Conservation (phyloP, 2,797 vertebrate species). For the Spinus olivaceus region DNA sequence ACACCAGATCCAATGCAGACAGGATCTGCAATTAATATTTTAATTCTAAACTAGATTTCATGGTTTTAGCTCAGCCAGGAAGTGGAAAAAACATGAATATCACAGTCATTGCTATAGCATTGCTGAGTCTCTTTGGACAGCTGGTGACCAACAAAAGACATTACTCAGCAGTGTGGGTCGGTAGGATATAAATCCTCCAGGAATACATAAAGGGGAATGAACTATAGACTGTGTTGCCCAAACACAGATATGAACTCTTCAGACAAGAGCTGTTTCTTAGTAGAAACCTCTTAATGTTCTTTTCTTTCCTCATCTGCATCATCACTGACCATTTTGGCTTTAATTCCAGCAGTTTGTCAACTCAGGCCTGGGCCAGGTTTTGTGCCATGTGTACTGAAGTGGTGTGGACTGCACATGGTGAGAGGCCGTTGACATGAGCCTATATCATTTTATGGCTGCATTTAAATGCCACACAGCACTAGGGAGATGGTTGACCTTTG, state of each 20-base stretch:
- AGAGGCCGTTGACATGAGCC: background rate
- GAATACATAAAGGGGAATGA: background rate
- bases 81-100: background rate
- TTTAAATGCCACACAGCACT: background rate
- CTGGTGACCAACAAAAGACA: background rate
- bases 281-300: background rate
- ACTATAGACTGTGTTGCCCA: accelerated
- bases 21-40: background rate
- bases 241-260: background rate
- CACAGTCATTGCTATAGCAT: background rate
- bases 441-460: background rate
- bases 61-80: background rate
- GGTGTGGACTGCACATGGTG: background rate
- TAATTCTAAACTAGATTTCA: background rate
- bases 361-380: background rate
- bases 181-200: background rate
- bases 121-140: background rate
- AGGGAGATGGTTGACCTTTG: background rate
- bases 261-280: background rate
- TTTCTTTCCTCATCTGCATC: background rate
- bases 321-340: background rate
- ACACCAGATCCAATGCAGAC: background rate
- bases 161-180: background rate
- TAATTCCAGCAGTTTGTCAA: background rate
- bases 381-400: background rate